Percentiles rank a stretch among this genome's conserved stretches.
These are phyloP conservation scores for Drosophila meridionalis DNA, from an alignment of 2,888 invertebrate genomes.

Conservation along the genomic window DNA sequence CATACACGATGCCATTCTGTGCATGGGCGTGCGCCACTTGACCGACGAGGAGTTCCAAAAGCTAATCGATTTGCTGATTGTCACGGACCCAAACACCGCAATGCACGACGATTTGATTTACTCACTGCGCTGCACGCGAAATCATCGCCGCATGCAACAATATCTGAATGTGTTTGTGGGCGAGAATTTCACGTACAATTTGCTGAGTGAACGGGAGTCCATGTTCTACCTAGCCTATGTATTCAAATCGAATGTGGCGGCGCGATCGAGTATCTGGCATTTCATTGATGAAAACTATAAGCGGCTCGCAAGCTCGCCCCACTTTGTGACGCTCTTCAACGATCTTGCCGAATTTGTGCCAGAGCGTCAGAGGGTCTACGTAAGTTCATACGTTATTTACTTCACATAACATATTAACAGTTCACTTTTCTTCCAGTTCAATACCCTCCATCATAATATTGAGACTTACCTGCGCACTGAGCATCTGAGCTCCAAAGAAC, in stretches of 20 bases:
- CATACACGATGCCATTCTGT: constrained; percentile 69
- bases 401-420: background rate
- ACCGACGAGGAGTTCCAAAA: constrained; percentile 71
- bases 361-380: constrained; percentile 52
- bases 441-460: constrained; percentile 62
- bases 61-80: constrained; percentile 60
- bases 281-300: constrained; percentile 78
- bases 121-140: constrained; percentile 77
- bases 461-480: constrained; percentile 43
- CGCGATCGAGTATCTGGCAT: constrained; percentile 73
- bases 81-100: constrained; percentile 47
- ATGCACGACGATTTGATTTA: constrained; percentile 80
- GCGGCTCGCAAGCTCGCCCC: constrained; percentile 58
- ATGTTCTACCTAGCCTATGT: constrained; percentile 76
- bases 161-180: constrained; percentile 75
- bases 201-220: constrained; percentile 70
- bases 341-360: constrained; percentile 74
- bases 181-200: constrained; percentile 70
- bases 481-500: constrained; percentile 19
- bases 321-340: constrained; percentile 74
- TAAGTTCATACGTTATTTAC: constrained; percentile 33
- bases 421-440: constrained; percentile 59
- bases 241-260: constrained; percentile 71
- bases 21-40: constrained; percentile 74
- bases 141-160: constrained; percentile 65